Evolutionary conservation across 2,888 invertebrate species (phyloP).

Genomic region (Tribolium freemani): DNA sequence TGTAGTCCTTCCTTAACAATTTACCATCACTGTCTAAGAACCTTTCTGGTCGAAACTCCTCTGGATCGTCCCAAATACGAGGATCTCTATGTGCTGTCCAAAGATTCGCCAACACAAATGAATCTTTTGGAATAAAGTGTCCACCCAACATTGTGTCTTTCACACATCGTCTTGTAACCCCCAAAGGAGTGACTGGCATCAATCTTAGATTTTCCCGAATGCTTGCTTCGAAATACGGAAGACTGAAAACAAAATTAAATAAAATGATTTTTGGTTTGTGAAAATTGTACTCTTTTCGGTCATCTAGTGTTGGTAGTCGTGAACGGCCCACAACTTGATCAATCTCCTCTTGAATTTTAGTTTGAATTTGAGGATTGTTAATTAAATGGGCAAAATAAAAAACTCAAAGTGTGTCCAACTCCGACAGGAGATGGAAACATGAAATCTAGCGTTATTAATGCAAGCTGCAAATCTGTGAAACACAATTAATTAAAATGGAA

Average conservation of each 20-base stretch:
- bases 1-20: slow-evolving; percentile 72
- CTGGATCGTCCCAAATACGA: slow-evolving; percentile 76
- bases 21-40: slow-evolving; percentile 73
- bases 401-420: slow-evolving; percentile 68
- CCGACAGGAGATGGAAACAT: slow-evolving; percentile 74
- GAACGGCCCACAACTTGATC: slow-evolving; percentile 74
- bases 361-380: slow-evolving; percentile 71
- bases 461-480: slow-evolving; percentile 71
- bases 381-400: slow-evolving; percentile 72
- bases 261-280: not conserved
- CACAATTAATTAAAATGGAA: no score
- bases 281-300: slow-evolving; percentile 69
- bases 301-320: slow-evolving; percentile 73
- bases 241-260: slow-evolving; percentile 54
- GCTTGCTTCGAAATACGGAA: slow-evolving; percentile 67
- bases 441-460: slow-evolving; percentile 73
- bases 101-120: slow-evolving; percentile 62
- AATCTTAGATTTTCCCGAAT: slow-evolving; percentile 65
- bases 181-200: slow-evolving; percentile 64
- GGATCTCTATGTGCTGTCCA: slow-evolving; percentile 70
- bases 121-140: slow-evolving; percentile 76
- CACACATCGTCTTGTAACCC: slow-evolving; percentile 71
- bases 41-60: slow-evolving; percentile 77
- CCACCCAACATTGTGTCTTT: slow-evolving; percentile 78
- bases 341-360: slow-evolving; percentile 74